Evolutionary conservation across 2,888 invertebrate genomes (phyloP), one percentile per base, ranked within the genome.

Genomic region (Odontomyia ornata): DNA sequence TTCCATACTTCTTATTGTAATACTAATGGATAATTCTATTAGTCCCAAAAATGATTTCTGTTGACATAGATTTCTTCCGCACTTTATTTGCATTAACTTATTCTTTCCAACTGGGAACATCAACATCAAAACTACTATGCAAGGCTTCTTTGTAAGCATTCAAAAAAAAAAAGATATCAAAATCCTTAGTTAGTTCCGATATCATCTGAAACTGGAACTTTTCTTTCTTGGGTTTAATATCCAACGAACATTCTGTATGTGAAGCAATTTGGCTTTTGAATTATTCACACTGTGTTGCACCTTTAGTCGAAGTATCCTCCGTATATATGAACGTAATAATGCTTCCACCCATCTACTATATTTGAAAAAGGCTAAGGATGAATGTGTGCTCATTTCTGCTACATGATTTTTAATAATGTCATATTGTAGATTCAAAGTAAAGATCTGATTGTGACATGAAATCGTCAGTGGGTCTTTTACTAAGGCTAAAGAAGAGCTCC

Each of bases 271-370:
- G 9, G 67, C 46, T 71, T 47, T 47, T 71, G 47, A 71, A 71
- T 71, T 71, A 71, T 71, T 71, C 52, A 52, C 71, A 71, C 47
- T 71, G 25, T 27, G 27, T 27, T 71, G 71, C 71, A 52, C 27
- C 71, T 71, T 71, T 52, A 27, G 71, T 71, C 25, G 47, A 64
- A 30, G n/a, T 15, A 64, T 30, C n/a, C 30, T 21, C n/a, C 0
- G 30, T 30, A 9, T n/a, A n/a, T 36, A 36, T 23, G 57, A 60
- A 52, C 7, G 21, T 60, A 60, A 60, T 25, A 60, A 60, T 5
- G 25, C 9, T 52, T 9, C 52, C 4, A 52, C 36, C 36, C 9
- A 52, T n/a, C 52, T 13, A 43, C 43, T 43, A 43, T 43, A 18
- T 13, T 18, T 52, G 52, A 52, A 4, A 52, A n/a, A 52, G 2